Percentiles rank a stretch among this genome's conserved stretches.
These are phyloP conservation scores for Peromyscus melanophrys DNA, from an alignment of 2,797 vertebrate genomes.

Conservation along the genomic window DNA sequence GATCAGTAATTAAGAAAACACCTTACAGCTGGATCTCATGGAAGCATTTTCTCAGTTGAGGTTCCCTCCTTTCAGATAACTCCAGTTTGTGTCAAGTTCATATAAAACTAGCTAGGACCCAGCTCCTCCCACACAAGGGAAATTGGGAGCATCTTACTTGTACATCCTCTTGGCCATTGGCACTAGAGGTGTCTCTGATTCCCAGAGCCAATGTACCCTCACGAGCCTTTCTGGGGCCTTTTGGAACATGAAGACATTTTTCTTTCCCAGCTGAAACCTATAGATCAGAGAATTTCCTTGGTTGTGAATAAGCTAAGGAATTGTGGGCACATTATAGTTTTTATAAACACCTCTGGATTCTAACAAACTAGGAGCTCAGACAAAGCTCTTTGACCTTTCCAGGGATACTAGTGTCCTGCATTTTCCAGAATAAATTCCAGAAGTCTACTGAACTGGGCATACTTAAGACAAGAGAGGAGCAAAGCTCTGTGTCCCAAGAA, in stretches of 20 bases:
- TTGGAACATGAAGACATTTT: neutral
- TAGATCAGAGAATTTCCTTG: neutral
- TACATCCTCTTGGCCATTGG: neutral
- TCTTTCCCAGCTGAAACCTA: neutral
- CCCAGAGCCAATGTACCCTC: neutral
- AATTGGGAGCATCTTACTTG: neutral
- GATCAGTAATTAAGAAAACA: neutral
- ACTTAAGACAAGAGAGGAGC: neutral
- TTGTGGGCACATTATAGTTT: neutral
- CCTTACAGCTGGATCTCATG: neutral
- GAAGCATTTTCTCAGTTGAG: neutral
- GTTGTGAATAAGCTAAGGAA: neutral
- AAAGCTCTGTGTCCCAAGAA: neutral
- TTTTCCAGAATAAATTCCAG: neutral
- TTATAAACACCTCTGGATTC: neutral
- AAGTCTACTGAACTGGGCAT: neutral
- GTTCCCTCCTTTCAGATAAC: neutral
- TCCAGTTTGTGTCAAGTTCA: neutral
- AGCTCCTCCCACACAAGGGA: neutral
- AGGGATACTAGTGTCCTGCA: accelerated
- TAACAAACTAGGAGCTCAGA: neutral
- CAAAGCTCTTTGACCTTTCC: neutral
- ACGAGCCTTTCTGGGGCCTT: neutral
- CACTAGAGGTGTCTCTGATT: neutral
- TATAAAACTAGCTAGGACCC: neutral